Base-by-base conservation (phyloP, 2,888 invertebrate genomes). In the Serripes groenlandicus region DNA sequence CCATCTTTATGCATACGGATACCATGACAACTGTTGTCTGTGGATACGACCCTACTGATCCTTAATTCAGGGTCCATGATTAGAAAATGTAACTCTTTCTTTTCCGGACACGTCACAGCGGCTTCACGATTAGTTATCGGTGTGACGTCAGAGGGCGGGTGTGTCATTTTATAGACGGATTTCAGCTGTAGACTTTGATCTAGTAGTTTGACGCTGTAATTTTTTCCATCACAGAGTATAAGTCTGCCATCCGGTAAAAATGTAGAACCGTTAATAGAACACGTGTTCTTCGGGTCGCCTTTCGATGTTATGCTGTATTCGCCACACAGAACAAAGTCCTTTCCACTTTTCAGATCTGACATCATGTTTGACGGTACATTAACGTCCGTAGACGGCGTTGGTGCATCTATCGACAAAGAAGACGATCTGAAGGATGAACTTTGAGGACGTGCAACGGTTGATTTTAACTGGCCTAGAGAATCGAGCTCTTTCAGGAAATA, bases 181-280 rank as follows among this genome's bases (percentile, higher is more conserved):
- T 73, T 78, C 9, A 83, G 37, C 23, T 79, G 66, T 18, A 83
- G 54, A 30, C 32, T 62, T 4, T 83, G 78, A 35, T 83, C 83
- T 18, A 83, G 56, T 42, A 83, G 30, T 56, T 83, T 83, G 5
- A 83, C 26, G 30, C 71, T 73, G 15, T 69, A 56, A 34, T 83
- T 83, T 35, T 56, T 75, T n/a, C 30, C 52, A 54, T 83, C 83
- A 42, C 78, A 78, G 5, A 83, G 60, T 7, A 83, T 64, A 18
- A 83, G 64, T 58, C 75, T 71, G 21, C 83, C 83, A 35, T 83
- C 83, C 1, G 83, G 75, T 3, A 78, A 54, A 64, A 79, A 79
- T 26, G 73, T 76, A 0, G 83, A 66, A 5, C 78, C 83, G 21
- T 68, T 60, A 9, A 83, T 32, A 21, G 70, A 35, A 32, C 83